A percentile compares a stretch with the other conserved stretches of the same genome.
Conservation (phyloP, 2,113 vertebrate genomes). For the Elephas maximus region DNA sequence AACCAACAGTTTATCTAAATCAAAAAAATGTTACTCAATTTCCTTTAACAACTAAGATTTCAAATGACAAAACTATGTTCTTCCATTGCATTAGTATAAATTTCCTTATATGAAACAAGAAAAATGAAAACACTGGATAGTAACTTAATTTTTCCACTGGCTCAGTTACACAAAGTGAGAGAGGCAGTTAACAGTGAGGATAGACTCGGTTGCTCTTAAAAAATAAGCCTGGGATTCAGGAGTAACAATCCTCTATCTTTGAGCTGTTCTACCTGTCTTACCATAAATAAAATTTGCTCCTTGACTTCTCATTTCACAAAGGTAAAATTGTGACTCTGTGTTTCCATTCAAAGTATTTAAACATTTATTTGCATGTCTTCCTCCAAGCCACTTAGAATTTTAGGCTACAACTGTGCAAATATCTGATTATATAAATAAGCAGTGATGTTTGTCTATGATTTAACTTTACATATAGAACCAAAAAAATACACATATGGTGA, state of each 20-base stretch:
- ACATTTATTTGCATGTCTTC: not conserved
- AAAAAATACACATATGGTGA: not conserved
- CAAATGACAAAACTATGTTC: not conserved
- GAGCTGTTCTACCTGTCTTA: not conserved
- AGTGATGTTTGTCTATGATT: not conserved
- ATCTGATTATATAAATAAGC: not conserved
- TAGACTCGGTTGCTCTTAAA: not conserved
- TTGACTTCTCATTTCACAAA: not conserved
- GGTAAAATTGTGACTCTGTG: not conserved
- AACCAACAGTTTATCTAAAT: not conserved
- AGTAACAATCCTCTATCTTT: not conserved
- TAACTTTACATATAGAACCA: constrained; percentile 7
- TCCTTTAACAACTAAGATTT: constrained; percentile 30
- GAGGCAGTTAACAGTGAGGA: not conserved
- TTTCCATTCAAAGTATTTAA: not conserved
- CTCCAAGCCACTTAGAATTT: constrained; percentile 24
- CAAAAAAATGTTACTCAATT: not conserved
- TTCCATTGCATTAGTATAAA: not conserved
- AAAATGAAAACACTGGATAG: not conserved
- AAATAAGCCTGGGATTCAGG: not conserved
- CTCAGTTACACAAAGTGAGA: not conserved
- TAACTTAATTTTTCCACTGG: not conserved
- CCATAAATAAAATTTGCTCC: not conserved
- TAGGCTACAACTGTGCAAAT: not conserved
- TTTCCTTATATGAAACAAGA: not conserved